These are phyloP conservation scores for Caenorhabditis brenneri DNA, from an alignment of 1,140 invertebrate genomes.

Conservation along the genomic window DNA sequence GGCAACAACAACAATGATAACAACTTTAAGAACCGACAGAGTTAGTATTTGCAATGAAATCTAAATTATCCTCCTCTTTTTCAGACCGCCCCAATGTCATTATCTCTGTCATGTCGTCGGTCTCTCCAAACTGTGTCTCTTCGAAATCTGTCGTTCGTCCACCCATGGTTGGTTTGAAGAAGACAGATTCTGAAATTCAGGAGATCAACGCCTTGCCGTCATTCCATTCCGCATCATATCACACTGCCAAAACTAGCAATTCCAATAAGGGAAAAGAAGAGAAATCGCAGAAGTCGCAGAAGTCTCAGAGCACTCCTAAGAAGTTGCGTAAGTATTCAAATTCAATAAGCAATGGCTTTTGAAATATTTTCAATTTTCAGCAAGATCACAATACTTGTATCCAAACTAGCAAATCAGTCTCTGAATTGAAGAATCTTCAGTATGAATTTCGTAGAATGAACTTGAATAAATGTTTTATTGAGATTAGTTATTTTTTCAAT, in stretches of 20 bases:
- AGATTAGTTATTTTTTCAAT: no score
- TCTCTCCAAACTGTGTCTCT: neutral
- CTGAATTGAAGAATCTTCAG: neutral
- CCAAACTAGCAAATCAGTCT: neutral
- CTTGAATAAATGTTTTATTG: no score
- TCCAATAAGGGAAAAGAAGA: neutral
- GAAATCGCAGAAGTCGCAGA: neutral
- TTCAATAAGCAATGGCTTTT: neutral
- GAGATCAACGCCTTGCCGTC: slow-evolving; percentile 17
- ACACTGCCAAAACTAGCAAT: neutral
- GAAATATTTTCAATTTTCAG: neutral
- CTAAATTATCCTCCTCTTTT: neutral
- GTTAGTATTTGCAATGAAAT: neutral
- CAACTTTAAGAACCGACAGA: neutral
- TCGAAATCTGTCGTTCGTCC: neutral
- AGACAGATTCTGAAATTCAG: neutral
- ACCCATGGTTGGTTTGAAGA: neutral
- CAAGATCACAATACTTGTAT: slow-evolving; percentile 11
- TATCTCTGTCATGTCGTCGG: neutral
- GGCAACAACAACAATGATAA: neutral
- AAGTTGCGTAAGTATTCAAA: neutral
- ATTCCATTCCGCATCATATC: neutral
- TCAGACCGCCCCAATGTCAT: neutral
- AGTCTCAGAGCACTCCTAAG: neutral
- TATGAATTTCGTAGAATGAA: no score